Evolutionary conservation across 2,113 vertebrate species (phyloP), one percentile per base, ranked within the genome.

Genomic region (Poecile atricapillus): DNA sequence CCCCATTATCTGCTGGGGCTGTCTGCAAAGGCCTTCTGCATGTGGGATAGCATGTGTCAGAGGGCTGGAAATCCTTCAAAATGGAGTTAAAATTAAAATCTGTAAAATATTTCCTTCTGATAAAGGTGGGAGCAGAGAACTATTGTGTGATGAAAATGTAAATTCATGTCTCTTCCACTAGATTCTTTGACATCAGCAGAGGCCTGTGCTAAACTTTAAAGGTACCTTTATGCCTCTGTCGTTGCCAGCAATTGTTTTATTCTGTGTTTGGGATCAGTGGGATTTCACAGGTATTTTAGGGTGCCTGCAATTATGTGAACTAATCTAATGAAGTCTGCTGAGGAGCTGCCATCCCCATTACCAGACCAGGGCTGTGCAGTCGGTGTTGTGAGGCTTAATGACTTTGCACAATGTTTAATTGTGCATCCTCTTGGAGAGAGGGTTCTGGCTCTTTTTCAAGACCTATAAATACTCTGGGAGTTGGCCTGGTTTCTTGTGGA

Each of bases 341-440:
- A 87, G 78, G 71, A 69, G 55, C 67, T 85, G 43, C 21, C 25
- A 3, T 33, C 58, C 63, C 80, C 7, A 13, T 60, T 56, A 59
- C 60, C 52, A 46, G 68, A 55, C 16, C 55, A 47, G 67, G 59
- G 55, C 85, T 52, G 35, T 77, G 50, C 60, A 31, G 39, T 47
- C 20, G 0, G 27, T 23, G 64, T 43, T 58, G 84, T 21, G 85
- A 93, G 78, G 87, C 84, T 94, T 96, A 95, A 94, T 94, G 94
- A 95, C 94, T 97, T 97, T 95, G 94, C 60, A 80, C 91, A 93
- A 75, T 87, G 93, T 94, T 88, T 92, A 95, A 95, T 81, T 93
- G 90, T 71, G 93, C 92, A 71, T 95, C 91, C 70, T 95, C 88
- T 71, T 35, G 64, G 80, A 94, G 93, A 86, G 68, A 90, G 23